Base-by-base conservation (phyloP, 92 coral and sea anemone genomes). In the Plumapathes pennacea region DNA sequence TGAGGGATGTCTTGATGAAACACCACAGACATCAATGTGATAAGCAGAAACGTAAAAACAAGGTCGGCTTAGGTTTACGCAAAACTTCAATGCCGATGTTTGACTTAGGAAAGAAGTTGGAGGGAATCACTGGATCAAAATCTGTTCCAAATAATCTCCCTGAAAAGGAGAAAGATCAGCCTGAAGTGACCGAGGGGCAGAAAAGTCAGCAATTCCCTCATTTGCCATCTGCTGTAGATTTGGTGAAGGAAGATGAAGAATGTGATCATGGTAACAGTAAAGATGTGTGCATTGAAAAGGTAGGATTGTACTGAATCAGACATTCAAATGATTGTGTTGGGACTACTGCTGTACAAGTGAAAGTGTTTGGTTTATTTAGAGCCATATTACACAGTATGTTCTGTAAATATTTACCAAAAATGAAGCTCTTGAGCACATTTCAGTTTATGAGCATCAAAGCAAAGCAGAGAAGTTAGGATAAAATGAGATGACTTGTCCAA, bases 221-320 rank as follows among this genome's bases (percentile, higher is more conserved):
- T 24, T 64, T 94, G 36, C 99, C 99, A 8, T 88, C 99, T n/a
- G 99, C 99, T 49, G 99, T 81, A 7, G 87, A 88, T 23, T 62
- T 94, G 67, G 90, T 94, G 12, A 82, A 72, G 11, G 71, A 80
- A 32, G 83, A 51, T 11, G 61, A 76, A 38, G 82, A 79, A 10
- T 60, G 67, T 28, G 76, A 61, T 38, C n/a, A n/a, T n/a, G n/a
- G n/a, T n/a, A n/a, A n/a, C n/a, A n/a, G n/a, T n/a, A n/a, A n/a
- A n/a, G n/a, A n/a, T n/a, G n/a, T n/a, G n/a, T n/a, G n/a, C n/a
- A n/a, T n/a, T n/a, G n/a, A n/a, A n/a, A n/a, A n/a, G n/a, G n/a
- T n/a, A n/a, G n/a, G n/a, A n/a, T n/a, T n/a, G n/a, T n/a, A n/a
- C n/a, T n/a, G n/a, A n/a, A n/a, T n/a, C n/a, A n/a, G n/a, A n/a